Conservation (phyloP, 2,888 invertebrate species). For the Tethea ocularis region DNA sequence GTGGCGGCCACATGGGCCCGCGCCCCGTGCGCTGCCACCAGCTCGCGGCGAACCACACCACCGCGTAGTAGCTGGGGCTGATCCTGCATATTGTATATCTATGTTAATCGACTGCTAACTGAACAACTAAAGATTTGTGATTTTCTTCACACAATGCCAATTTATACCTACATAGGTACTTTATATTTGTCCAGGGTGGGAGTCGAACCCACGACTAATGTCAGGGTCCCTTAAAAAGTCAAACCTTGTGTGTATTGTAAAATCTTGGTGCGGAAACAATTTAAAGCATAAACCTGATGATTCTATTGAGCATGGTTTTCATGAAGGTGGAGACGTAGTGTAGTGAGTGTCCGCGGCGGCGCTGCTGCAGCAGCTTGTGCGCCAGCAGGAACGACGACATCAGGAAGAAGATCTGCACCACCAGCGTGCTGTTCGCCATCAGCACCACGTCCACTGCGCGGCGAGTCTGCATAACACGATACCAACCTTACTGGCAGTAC, state of each 20-base stretch:
- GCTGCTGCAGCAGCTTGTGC: constrained; percentile 66
- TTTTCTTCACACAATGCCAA: too few species aligned
- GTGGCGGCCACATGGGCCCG: constrained; percentile 69
- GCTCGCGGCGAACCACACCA: constrained; percentile 70
- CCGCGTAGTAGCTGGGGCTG: constrained; percentile 69
- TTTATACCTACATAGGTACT: too few species aligned
- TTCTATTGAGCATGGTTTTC: constrained; percentile 67
- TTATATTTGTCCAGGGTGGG: too few species aligned
- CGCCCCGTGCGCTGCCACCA: constrained; percentile 68
- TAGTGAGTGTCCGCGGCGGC: constrained; percentile 35
- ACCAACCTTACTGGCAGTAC: too few species aligned
- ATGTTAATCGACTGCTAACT: too few species aligned
- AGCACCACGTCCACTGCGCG: constrained; percentile 60
- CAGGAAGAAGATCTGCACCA: constrained; percentile 77
- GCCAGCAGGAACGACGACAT: constrained; percentile 76
- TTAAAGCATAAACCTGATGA: constrained; percentile 62
- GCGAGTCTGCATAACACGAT: constrained; percentile 50
- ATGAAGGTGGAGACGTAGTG: constrained; percentile 56
- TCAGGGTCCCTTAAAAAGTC: too few species aligned
- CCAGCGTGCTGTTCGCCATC: constrained; percentile 74
- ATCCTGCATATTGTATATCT: too few species aligned
- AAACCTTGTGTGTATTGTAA: too few species aligned
- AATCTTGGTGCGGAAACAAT: not conserved
- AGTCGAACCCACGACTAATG: too few species aligned
- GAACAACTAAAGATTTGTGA: too few species aligned